Base-by-base conservation (phyloP, 23 tunicate species). In the Styela clava region DNA sequence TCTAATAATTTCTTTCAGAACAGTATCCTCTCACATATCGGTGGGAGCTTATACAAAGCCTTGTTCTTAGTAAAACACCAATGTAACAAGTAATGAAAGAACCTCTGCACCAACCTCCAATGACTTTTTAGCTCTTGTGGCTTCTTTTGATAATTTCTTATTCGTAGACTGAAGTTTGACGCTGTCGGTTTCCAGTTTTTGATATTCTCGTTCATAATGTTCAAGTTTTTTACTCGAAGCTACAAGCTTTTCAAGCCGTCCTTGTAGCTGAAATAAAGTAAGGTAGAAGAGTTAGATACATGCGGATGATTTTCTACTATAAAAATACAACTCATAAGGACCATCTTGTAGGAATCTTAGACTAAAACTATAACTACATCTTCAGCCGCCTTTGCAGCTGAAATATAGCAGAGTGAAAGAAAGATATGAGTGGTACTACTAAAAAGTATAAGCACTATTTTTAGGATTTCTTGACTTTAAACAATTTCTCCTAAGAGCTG, bases 151-250 rank as follows among this genome's bases (percentile, higher is more conserved):
- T 35, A 83, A 73, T 73, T 86, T 86, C 56, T 86, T 86, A 78
- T 79, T 81, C 34, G 52, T 56, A 18, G 88, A 36, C 34, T 77
- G 71, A 30, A 86, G 52, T 27, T 70, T 73, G 2, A 61, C 74
- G 69, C 79, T 83, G 28, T 91, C 87, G 18, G 33, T 67, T 32
- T 32, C 74, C 74, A 83, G 33, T 2, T 91, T 82, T 24, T 74
- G 85, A 61, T 86, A 84, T 74, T 91, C 91, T 22, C 70, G 3
- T 34, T 74, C 91, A n/a, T 63, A 74, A 31, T 77, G 68, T 52
- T 87, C 88, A 29, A 91, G 74, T 73, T 84, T 86, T 83, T 91
- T 91, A 52, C 34, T 26, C 31, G 69, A 73, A 9, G 71, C 26
- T 37, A 64, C 74, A 1, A 78, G 62, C 30, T 87, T 89, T 34